Conservation (phyloP, 2,113 vertebrate species). For the Toxostoma redivivum region DNA sequence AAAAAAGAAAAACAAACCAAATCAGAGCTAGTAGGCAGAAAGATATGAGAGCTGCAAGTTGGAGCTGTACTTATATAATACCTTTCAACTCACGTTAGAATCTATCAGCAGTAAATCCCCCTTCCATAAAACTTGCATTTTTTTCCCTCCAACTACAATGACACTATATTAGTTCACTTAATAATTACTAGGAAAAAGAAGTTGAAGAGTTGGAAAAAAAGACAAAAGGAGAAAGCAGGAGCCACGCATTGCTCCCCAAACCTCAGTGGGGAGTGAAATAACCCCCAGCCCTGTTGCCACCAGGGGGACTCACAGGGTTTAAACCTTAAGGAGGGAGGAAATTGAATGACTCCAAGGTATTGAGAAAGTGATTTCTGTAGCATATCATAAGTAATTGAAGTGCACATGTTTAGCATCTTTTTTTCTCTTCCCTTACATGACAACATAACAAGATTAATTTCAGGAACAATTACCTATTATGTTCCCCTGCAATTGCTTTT, state of each 20-base stretch:
- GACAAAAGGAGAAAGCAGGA: not conserved
- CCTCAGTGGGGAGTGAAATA: not conserved
- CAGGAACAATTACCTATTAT: not conserved
- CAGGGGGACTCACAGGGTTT: constrained; percentile 56
- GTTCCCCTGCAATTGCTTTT: not conserved
- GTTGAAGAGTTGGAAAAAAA: not conserved
- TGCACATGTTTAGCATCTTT: not conserved
- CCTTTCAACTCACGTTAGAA: not conserved
- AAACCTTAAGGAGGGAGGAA: not conserved
- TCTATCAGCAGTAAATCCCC: not conserved
- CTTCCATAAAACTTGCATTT: not conserved
- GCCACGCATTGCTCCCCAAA: not conserved
- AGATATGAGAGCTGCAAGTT: not conserved
- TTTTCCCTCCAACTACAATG: not conserved
- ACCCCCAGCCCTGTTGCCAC: constrained; percentile 12
- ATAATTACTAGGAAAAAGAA: not conserved
- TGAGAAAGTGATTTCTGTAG: not conserved
- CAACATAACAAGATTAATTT: not conserved
- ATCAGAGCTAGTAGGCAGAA: not conserved
- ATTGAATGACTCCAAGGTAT: not conserved
- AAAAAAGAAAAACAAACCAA: not conserved
- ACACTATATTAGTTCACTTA: not conserved
- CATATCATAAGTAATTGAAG: not conserved
- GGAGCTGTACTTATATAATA: not conserved
- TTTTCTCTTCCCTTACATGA: not conserved